Conservation (phyloP, 2,797 vertebrate species). For the Alauda arvensis region DNA sequence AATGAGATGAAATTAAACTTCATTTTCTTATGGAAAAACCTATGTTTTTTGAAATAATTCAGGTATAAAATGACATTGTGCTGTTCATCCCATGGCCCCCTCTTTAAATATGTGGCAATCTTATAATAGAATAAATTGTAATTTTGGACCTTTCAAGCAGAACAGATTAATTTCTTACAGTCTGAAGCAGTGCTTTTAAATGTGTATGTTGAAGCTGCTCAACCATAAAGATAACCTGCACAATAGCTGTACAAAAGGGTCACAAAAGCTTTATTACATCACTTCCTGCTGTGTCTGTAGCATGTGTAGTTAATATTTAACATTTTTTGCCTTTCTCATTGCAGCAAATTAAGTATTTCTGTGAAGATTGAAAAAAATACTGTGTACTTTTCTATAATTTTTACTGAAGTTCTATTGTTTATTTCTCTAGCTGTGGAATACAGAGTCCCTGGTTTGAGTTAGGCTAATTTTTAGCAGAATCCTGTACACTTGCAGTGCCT, state of each 20-base stretch:
- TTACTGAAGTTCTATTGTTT: background rate
- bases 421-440: background rate
- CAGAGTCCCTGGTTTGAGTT: background rate
- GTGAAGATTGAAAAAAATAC: background rate
- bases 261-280: background rate
- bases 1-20: background rate
- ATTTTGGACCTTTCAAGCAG: background rate
- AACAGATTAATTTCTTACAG: background rate
- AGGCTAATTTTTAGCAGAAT: background rate
- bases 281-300: background rate
- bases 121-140: background rate
- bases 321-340: background rate
- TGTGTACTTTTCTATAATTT: background rate
- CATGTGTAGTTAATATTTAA: background rate
- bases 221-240: background rate
- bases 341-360: background rate
- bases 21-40: background rate
- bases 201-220: background rate
- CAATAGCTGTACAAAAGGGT: background rate
- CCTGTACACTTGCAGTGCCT: background rate
- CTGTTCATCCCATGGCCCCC: rapidly evolving
- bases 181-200: background rate
- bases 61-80: background rate
- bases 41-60: background rate
- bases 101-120: background rate